Base-by-base conservation (phyloP, 2,797 vertebrate species). In the Catharus ustulatus region DNA sequence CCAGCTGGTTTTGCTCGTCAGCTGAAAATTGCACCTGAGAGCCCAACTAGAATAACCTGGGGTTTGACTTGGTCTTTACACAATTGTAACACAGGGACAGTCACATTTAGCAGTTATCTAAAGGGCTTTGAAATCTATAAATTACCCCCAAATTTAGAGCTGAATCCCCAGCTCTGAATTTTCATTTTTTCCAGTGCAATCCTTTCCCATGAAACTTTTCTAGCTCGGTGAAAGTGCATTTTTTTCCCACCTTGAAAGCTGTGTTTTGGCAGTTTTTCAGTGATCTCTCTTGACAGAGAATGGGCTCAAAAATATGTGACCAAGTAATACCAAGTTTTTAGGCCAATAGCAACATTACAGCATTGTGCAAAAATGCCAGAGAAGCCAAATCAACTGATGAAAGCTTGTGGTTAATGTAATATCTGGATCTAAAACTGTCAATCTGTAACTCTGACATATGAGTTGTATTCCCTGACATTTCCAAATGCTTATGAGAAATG, bases 231-330 rank as follows among this genome's bases (percentile, higher is more conserved):
- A 71, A 84, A 73, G 3, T 16, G 1, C 8, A 1, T 48, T 48
- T 15, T 9, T 2, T 1, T 9, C 0, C 4, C 2, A 3, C 1
- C 13, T n/a, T 57, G 49, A 22, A 63, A 69, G n/a, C 8, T 38
- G 3, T 29, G 23, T 88, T 86, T 79, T 77, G 24, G 1, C 13
- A 57, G 6, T 4, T 74, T 89, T 71, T 75, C 24, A 21, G 5
- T 67, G 43, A 46, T 67, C 2, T 46, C 13, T 29, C 3, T 23
- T 72, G 20, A 21, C 23, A 69, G 46, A 57, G 7, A 68, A 54
- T 13, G 6, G 38, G 7, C 6, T 84, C 2, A 73, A 58, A 77
- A 54, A 51, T 30, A 63, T 6, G 1, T 26, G 11, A 43, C 12
- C 20, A 48, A 55, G 6, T 18, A 66, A 84, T 23, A 52, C 3